Evolutionary conservation across 2,113 vertebrate genomes (phyloP).

Genomic region (Rhea pennata): DNA sequence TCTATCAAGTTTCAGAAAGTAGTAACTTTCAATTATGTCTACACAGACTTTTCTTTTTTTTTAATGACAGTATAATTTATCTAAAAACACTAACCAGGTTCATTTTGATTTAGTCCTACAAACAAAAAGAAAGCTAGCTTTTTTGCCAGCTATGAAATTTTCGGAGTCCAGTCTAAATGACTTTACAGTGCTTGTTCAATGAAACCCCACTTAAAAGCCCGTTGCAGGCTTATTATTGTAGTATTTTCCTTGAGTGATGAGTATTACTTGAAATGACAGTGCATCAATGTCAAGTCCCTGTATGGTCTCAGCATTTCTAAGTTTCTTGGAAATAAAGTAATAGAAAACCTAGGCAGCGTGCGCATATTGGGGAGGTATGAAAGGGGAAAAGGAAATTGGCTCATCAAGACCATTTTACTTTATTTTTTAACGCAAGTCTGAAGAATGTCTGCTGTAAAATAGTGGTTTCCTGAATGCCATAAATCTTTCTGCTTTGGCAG

Average conservation of each 20-base stretch:
- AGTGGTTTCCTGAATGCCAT: slow-evolving; percentile 36
- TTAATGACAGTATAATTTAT: slow-evolving; percentile 80
- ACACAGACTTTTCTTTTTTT: slow-evolving; percentile 73
- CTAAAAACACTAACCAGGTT: slow-evolving; percentile 75
- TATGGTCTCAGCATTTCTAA: neutral
- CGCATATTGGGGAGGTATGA: neutral
- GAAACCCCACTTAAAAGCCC: slow-evolving; percentile 1
- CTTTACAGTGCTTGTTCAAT: neutral
- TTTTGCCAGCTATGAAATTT: slow-evolving; percentile 29
- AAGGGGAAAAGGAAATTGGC: neutral
- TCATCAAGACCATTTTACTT: neutral
- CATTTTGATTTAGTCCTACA: slow-evolving; percentile 49
- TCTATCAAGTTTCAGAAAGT: slow-evolving; percentile 76
- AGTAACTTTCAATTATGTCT: slow-evolving; percentile 76
- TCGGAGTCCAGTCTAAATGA: neutral
- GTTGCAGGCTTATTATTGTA: neutral
- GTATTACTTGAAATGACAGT: neutral
- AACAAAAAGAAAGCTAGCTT: slow-evolving; percentile 1
- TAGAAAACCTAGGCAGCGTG: neutral
- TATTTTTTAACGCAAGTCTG: slow-evolving; percentile 3
- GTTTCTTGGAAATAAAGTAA: slow-evolving; percentile 11
- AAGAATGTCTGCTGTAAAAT: slow-evolving; percentile 24
- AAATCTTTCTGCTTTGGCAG: slow-evolving; percentile 22
- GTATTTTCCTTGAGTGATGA: slow-evolving; percentile 5
- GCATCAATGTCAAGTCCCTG: neutral